phyloP scores from a whole-genome alignment of 2,888 invertebrate species.

The Apoda limacodes region DNA sequence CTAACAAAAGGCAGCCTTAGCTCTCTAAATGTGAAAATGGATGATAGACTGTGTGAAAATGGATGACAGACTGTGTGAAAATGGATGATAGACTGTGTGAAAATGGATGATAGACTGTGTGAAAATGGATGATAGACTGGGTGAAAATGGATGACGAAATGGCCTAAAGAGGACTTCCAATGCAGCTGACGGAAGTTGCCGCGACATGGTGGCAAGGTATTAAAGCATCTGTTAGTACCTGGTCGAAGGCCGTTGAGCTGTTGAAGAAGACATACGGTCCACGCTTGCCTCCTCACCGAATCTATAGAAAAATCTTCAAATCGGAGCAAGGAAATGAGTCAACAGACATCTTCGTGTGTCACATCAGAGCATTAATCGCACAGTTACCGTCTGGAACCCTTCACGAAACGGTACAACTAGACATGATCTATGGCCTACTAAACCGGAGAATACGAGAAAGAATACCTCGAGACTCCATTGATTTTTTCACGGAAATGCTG shows the following conservation, averaged over 20 bases:
- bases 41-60: too few species aligned
- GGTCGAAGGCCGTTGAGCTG: slow-evolving; percentile 9
- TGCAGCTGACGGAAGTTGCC: slow-evolving; percentile 13
- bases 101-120: too few species aligned
- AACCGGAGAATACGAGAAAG: slow-evolving; percentile 13
- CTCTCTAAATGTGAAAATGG: too few species aligned
- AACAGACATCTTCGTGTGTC: slow-evolving; percentile 13
- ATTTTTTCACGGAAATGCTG: slow-evolving; percentile 2
- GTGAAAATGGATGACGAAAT: too few species aligned
- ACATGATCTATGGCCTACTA: slow-evolving; percentile 16
- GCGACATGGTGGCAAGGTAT: slow-evolving; percentile 18
- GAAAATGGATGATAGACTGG: too few species aligned
- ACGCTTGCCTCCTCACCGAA: slow-evolving; percentile 8
- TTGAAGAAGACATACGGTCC: slow-evolving; percentile 11
- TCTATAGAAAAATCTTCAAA: slow-evolving; percentile 13
- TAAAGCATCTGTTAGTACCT: slow-evolving; percentile 4
- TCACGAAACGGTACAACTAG: slow-evolving; percentile 11
- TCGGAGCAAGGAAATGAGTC: slow-evolving; percentile 7
- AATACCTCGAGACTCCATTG: slow-evolving; percentile 22
- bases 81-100: too few species aligned
- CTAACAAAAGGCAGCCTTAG: too few species aligned
- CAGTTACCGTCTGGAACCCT: slow-evolving; percentile 9
- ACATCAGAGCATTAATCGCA: slow-evolving; percentile 11
- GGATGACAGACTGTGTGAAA: too few species aligned
- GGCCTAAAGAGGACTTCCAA: slow-evolving; percentile 13